Percentiles rank a stretch among this genome's conserved stretches.
phyloP scores from a whole-genome alignment of 2,888 invertebrate genomes.

The Shargacucullia verbasci region DNA sequence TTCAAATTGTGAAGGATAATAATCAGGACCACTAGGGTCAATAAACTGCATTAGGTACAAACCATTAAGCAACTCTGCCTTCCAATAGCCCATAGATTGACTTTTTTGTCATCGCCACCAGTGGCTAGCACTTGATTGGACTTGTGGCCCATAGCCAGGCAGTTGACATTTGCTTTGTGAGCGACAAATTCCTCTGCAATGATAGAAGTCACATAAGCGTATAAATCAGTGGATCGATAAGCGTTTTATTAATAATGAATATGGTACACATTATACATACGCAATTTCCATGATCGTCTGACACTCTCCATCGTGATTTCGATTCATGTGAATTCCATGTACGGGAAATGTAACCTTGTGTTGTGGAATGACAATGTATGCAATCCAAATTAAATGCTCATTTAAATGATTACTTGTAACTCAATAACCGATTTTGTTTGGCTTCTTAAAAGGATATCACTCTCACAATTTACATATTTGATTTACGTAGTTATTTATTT shows the following conservation, averaged over 20 bases:
- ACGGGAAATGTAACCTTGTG: conserved; percentile 61
- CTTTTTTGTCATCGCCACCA: conserved; percentile 99
- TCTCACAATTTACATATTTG: conserved; percentile 49
- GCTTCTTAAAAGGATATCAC: conserved; percentile 20
- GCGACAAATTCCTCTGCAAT: conserved; percentile 95
- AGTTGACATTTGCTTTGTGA: conserved; percentile 96
- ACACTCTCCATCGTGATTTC: conserved; percentile 82
- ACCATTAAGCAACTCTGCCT: conserved; percentile 98
- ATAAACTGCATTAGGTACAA: conserved; percentile 27
- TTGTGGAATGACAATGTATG: conserved; percentile 46
- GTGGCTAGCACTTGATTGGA: conserved; percentile 97
- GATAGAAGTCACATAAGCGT: not conserved
- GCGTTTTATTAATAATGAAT: not conserved
- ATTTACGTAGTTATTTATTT: conserved; percentile 20
- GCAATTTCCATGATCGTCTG: conserved; percentile 95
- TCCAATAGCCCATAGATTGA: conserved; percentile 98
- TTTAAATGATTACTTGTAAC: conserved; percentile 10
- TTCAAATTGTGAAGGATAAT: no score
- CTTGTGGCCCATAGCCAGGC: conserved; percentile 96
- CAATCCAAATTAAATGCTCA: conserved; percentile 16
- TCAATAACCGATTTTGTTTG: conserved; percentile 11
- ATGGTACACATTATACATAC: conserved; percentile 87
- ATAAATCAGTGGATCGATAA: not conserved
- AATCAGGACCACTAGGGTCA: no score
- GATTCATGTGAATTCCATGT: conserved; percentile 66